Percentiles rank a stretch among this genome's conserved stretches.
phyloP scores from a whole-genome alignment of 2,113 vertebrate genomes.

The Hassar affinis region DNA sequence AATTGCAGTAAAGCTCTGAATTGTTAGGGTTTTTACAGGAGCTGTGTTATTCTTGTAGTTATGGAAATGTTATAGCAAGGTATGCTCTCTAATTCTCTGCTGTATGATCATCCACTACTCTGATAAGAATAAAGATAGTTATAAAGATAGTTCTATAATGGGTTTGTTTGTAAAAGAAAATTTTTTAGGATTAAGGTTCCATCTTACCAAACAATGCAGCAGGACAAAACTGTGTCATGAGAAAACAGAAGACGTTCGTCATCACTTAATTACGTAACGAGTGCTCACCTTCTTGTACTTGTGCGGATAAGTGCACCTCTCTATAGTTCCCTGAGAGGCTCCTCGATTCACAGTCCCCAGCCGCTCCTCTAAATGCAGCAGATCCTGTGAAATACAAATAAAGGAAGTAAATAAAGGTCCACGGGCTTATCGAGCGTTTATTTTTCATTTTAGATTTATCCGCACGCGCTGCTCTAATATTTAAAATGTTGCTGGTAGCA shows the following conservation, averaged over 20 bases:
- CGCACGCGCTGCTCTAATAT: background rate
- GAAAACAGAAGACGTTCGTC: background rate
- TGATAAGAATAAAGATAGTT: background rate
- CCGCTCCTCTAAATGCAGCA: conserved; percentile 97
- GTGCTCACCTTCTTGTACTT: conserved; percentile 97
- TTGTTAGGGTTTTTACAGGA: background rate
- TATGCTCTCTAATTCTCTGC: background rate
- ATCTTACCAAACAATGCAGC: background rate
- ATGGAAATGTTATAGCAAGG: background rate
- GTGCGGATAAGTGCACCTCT: conserved; percentile 99
- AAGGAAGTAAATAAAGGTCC: background rate
- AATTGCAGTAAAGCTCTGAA: background rate
- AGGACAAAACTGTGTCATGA: background rate
- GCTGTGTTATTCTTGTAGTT: background rate
- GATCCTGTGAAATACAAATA: conserved; percentile 74
- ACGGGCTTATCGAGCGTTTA: background rate
- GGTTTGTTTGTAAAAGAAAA: background rate
- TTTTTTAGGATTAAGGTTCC: background rate
- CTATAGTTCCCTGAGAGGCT: conserved; percentile 98
- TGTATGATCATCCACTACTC: background rate
- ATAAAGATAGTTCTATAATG: background rate
- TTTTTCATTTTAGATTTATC: background rate
- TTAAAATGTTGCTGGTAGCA: background rate
- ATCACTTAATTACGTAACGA: background rate
- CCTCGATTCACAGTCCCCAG: conserved; percentile 97